phyloP scores from a whole-genome alignment of 2,797 vertebrate genomes.

The Rachycentron canadum region DNA sequence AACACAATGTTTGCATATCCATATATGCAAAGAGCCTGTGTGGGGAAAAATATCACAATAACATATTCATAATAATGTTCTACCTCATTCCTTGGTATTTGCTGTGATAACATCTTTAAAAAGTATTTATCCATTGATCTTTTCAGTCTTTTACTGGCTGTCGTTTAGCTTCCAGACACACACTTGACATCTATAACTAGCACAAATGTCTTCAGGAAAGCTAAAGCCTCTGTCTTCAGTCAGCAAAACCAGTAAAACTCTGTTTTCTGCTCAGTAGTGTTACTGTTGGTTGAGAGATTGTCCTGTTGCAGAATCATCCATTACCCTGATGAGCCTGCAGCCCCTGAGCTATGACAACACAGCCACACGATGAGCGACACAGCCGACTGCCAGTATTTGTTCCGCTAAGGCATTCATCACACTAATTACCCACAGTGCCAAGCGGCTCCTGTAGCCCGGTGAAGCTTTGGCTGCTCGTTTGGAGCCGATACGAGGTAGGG shows the following conservation, averaged over 20 bases:
- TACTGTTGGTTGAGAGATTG: constrained; percentile 72
- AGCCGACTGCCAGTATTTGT: constrained; percentile 81
- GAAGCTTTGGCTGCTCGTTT: constrained; percentile 74
- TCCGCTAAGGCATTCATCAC: constrained; percentile 82
- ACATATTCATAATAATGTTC: constrained; percentile 16
- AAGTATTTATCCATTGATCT: neutral
- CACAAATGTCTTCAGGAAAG: constrained; percentile 2
- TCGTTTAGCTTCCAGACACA: constrained; percentile 28
- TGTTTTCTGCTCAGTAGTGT: constrained; percentile 47
- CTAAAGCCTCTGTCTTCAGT: neutral
- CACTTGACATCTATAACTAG: constrained; percentile 42
- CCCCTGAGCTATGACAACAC: constrained; percentile 75
- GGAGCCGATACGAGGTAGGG: constrained; percentile 66
- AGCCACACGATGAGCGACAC: constrained; percentile 73
- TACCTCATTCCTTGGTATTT: neutral
- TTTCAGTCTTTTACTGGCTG: constrained; percentile 14
- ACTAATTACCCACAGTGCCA: constrained; percentile 82
- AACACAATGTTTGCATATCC: constrained; percentile 66
- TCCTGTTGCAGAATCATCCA: constrained; percentile 75
- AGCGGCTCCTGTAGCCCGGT: constrained; percentile 66
- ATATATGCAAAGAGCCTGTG: constrained; percentile 32
- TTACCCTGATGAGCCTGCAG: constrained; percentile 81
- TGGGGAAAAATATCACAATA: constrained; percentile 9
- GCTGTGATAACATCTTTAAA: neutral
- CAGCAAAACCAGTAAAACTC: constrained; percentile 24